Evolutionary conservation across 2,113 vertebrate genomes (phyloP), one percentile per base, ranked within the genome.

Genomic region (Noctilio leporinus): DNA sequence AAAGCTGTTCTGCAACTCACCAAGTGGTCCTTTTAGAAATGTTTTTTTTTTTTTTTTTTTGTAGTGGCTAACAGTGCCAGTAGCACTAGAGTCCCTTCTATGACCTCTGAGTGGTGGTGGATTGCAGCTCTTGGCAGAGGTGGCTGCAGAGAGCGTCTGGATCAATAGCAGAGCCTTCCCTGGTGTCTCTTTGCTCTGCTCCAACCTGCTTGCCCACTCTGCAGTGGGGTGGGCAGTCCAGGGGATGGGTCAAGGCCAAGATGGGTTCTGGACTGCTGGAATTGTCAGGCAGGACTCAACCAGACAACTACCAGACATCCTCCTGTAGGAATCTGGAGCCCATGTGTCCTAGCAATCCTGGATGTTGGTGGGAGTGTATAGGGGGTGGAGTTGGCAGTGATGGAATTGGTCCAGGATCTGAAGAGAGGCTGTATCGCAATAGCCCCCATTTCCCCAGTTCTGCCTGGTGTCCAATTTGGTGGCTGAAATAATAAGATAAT

Each of bases 31-130:
- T 7, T 19, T 70, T 6, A n/a, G 11, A 55, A 89, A 22, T 43
- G 30, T 43, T 59, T 95, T n/a, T n/a, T n/a, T n/a, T n/a, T n/a
- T n/a, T n/a, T n/a, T n/a, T n/a, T n/a, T n/a, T 86, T 81, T 57
- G 83, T 51, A 43, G 70, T 30, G 6, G 35, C 2, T 57, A 40
- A 94, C 76, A 84, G 96, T 10, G 69, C 91, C 73, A 7, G 91
- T 3, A 1, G 95, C 53, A 24, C 82, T 0, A 0, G 59, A 72
- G 57, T 70, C 81, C 85, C 86, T 91, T 86, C 14, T 0, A n/a
- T 86, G 97, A 95, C 97, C 96, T 94, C 93, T 9, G 49, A 92
- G 97, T 69, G 47, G 95, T 83, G 96, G 96, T 86, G 93, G 97
- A 97, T 95, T 88, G 96, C 93, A 77, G 90, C 92, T 97, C 86